These are phyloP conservation scores for Aleiodes alternator DNA, from an alignment of 2,888 invertebrate genomes.

Conservation along the genomic window DNA sequence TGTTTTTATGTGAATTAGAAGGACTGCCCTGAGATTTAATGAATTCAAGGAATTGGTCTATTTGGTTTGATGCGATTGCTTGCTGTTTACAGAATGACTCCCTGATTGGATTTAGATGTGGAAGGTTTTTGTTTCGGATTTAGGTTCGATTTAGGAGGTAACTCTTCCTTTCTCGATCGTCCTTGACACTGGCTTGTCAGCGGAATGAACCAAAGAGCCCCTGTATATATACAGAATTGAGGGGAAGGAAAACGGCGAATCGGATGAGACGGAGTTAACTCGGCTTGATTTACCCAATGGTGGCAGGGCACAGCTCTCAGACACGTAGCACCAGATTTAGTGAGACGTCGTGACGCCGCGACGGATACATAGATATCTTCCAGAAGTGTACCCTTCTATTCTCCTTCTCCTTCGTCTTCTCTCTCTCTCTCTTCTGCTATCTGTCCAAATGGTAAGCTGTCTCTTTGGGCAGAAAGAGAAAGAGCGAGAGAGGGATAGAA, in stretches of 20 bases:
- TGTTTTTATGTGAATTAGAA: too few species aligned
- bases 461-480: conserved; percentile 45
- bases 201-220: conserved; percentile 49
- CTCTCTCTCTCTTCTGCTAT: background rate
- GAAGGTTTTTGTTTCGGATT: too few species aligned
- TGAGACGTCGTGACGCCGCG: conserved; percentile 73
- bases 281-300: conserved; percentile 71
- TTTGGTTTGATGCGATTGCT: too few species aligned
- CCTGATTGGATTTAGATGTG: too few species aligned
- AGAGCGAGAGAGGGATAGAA: background rate
- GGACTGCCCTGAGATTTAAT: too few species aligned
- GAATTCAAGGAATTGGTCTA: too few species aligned
- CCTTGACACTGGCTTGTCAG: conserved; percentile 58
- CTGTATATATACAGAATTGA: conserved; percentile 44
- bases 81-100: too few species aligned
- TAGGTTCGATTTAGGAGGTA: too few species aligned
- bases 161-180: background rate
- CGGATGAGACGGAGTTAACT: conserved; percentile 73
- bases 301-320: conserved; percentile 62
- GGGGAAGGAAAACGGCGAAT: conserved; percentile 67
- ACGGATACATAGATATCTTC: conserved; percentile 74
- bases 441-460: conserved; percentile 53
- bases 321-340: conserved; percentile 74
- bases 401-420: conserved; percentile 54
- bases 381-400: conserved; percentile 67